Percentiles rank a stretch among this genome's conserved stretches.
Conservation (phyloP, 1,140 invertebrate genomes). For the Hyles vespertilio region DNA sequence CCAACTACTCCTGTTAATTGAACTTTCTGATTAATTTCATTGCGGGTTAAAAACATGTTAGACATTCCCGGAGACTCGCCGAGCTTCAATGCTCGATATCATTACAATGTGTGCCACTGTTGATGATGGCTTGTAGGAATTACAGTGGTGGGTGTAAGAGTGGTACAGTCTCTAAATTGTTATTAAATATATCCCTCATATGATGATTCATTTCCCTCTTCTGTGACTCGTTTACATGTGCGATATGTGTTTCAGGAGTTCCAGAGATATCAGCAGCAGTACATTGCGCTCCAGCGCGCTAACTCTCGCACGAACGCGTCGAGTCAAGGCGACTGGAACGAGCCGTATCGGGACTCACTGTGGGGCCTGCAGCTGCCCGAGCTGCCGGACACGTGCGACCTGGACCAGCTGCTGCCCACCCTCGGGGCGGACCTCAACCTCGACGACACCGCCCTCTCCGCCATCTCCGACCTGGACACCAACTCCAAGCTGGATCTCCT, state of each 20-base stretch:
- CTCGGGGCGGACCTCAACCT: slow-evolving; percentile 75
- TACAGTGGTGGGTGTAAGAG: too few species aligned
- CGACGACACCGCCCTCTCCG: slow-evolving; percentile 60
- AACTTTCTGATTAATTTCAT: too few species aligned
- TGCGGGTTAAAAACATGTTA: too few species aligned
- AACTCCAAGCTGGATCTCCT: slow-evolving; percentile 64
- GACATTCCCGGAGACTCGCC: too few species aligned
- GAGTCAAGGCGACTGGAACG: slow-evolving; percentile 53
- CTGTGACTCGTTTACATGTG: neutral
- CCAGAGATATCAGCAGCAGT: slow-evolving; percentile 78
- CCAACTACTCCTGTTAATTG: too few species aligned
- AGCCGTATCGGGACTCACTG: slow-evolving; percentile 60
- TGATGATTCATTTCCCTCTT: too few species aligned
- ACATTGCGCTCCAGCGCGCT: slow-evolving; percentile 76
- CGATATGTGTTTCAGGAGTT: slow-evolving; percentile 70
- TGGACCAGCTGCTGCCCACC: slow-evolving; percentile 79
- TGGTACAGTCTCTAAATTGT: too few species aligned
- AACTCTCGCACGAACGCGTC: slow-evolving; percentile 37
- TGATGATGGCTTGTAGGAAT: too few species aligned
- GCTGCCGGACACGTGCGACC: slow-evolving; percentile 70
- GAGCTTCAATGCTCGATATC: too few species aligned
- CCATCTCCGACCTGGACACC: slow-evolving; percentile 72
- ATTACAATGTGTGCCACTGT: too few species aligned
- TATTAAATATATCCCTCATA: too few species aligned
- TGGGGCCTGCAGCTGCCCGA: slow-evolving; percentile 48